Evolutionary conservation across 2,888 invertebrate species (phyloP).

Genomic region (Plebejus anna): DNA sequence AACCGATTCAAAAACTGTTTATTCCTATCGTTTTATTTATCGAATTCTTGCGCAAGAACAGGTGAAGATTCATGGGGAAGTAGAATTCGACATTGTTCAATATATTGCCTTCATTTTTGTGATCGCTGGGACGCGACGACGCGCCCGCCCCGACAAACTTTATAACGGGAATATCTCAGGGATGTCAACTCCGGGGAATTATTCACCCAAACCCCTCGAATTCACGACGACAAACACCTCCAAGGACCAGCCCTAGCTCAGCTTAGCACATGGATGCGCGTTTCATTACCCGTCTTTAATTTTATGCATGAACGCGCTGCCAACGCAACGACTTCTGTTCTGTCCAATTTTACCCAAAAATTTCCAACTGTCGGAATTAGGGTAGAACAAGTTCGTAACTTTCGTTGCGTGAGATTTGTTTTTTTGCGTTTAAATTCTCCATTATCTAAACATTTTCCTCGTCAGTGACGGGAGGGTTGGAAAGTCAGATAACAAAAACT

Average conservation of each 20-base stretch:
- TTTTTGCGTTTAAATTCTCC: constrained; percentile 14
- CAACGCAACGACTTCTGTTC: constrained; percentile 47
- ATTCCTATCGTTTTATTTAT: not conserved
- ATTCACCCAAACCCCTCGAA: not conserved
- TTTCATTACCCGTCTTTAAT: constrained; percentile 76
- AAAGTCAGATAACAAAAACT: not conserved
- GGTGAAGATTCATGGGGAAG: constrained; percentile 33
- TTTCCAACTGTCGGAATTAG: constrained; percentile 30
- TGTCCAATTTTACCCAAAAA: constrained; percentile 46
- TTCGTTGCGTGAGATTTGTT: constrained; percentile 26
- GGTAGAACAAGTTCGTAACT: constrained; percentile 20
- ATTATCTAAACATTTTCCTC: constrained; percentile 13
- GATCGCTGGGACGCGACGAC: constrained; percentile 33
- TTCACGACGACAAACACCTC: not conserved
- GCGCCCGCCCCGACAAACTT: constrained; percentile 42
- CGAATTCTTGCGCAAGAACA: not conserved
- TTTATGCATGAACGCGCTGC: constrained; percentile 74
- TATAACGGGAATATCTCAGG: constrained; percentile 53
- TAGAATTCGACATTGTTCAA: constrained; percentile 40
- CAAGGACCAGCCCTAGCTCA: constrained; percentile 35
- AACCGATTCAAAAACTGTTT: not conserved
- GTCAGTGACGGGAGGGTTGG: constrained; percentile 9
- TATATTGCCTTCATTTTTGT: constrained; percentile 33
- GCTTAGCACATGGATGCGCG: constrained; percentile 59
- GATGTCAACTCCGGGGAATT: not conserved